A percentile compares a stretch with the other conserved stretches of the same genome.
Evolutionary conservation across 2,113 vertebrate genomes (phyloP).

Genomic region (Dicrurus megarhynchus): DNA sequence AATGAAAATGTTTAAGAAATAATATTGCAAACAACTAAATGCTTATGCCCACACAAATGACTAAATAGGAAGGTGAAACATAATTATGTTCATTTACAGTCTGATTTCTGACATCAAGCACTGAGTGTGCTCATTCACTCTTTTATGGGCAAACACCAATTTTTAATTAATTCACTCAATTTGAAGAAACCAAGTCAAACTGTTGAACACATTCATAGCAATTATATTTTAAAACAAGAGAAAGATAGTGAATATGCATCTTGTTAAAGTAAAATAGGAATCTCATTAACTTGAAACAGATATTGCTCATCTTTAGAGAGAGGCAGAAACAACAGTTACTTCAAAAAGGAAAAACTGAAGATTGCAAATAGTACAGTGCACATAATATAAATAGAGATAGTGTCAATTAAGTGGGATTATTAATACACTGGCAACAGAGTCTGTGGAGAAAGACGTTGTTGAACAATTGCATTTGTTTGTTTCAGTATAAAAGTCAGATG

Average conservation of each 20-base stretch:
- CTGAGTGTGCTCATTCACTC: background rate
- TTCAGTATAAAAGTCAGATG: background rate
- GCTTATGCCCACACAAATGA: conserved; percentile 23
- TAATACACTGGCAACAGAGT: background rate
- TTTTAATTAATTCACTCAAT: conserved; percentile 39
- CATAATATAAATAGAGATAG: background rate
- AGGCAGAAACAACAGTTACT: background rate
- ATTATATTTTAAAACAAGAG: conserved; percentile 31
- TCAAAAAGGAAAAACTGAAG: background rate
- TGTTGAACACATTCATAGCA: background rate
- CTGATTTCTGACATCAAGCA: conserved; percentile 39
- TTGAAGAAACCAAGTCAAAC: conserved; percentile 21
- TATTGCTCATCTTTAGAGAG: background rate
- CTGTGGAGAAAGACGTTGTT: background rate
- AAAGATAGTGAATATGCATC: conserved; percentile 16
- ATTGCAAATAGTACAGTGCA: background rate
- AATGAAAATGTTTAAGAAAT: conserved; percentile 32
- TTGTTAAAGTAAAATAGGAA: conserved; percentile 31
- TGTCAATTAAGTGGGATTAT: background rate
- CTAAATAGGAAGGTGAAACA: conserved; percentile 57
- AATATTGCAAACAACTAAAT: background rate
- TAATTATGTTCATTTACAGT: conserved; percentile 36
- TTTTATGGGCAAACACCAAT: conserved; percentile 24
- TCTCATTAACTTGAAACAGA: conserved; percentile 37
- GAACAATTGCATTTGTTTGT: background rate